Evolutionary conservation across 2,797 vertebrate genomes (phyloP).

Genomic region (Dromococcyx pavoninus): DNA sequence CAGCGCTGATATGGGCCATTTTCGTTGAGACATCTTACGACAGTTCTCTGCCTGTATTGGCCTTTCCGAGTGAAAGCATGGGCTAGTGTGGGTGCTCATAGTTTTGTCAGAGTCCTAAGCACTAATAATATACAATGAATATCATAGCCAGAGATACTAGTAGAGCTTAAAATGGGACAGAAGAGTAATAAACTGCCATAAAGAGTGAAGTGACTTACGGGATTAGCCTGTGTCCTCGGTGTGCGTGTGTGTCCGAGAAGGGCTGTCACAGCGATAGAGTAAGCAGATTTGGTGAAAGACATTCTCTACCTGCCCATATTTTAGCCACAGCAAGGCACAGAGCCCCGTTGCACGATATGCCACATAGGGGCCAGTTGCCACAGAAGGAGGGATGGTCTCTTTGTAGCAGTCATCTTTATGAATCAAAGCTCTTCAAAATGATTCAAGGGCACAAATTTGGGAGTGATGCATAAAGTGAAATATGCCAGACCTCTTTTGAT

Average conservation of each 20-base stretch:
- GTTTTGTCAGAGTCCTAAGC: background rate
- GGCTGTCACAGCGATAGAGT: background rate
- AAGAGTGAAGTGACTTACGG: background rate
- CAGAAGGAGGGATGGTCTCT: background rate
- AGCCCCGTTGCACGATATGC: rapidly evolving
- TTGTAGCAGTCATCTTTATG: background rate
- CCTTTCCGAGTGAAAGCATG: background rate
- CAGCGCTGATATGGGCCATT: background rate
- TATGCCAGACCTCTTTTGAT: background rate
- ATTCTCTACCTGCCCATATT: background rate
- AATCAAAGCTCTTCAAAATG: background rate
- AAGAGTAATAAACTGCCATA: background rate
- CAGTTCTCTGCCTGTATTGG: background rate
- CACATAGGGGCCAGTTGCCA: rapidly evolving
- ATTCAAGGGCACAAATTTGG: background rate
- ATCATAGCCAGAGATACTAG: background rate
- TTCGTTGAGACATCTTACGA: background rate
- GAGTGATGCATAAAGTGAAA: background rate
- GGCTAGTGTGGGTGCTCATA: background rate
- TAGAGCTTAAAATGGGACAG: background rate
- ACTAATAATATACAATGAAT: background rate
- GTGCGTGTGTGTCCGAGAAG: background rate
- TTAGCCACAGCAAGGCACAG: background rate
- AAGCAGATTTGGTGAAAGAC: background rate
- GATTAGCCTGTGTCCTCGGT: background rate